Evolutionary conservation across 2,888 invertebrate species (phyloP).

Genomic region (Hermaeophaga mercurialis): DNA sequence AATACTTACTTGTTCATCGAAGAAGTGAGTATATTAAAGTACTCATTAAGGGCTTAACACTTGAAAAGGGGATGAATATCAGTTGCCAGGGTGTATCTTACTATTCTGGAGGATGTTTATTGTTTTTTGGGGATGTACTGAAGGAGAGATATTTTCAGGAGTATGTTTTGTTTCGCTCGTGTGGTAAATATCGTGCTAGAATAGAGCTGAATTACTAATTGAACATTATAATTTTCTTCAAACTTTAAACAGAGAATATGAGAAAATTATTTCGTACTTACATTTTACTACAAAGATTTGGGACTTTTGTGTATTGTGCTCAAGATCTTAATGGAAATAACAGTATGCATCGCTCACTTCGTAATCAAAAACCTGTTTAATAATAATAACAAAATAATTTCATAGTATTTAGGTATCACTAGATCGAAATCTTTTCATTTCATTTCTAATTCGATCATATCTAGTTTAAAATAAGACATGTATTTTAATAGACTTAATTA

Average conservation of each 20-base stretch:
- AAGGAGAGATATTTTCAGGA: constrained; percentile 8
- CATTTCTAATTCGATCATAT: too few relatives aligned
- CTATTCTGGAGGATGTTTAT: constrained; percentile 19
- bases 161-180: constrained; percentile 8
- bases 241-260: background rate
- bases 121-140: constrained; percentile 16
- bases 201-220: constrained; percentile 7
- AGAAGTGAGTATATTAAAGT: constrained; percentile 35
- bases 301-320: too few relatives aligned
- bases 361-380: too few relatives aligned
- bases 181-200: constrained; percentile 7
- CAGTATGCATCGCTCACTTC: too few relatives aligned
- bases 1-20: constrained; percentile 2
- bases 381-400: too few relatives aligned
- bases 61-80: constrained; percentile 47
- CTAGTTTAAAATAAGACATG: too few relatives aligned
- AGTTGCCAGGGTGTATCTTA: constrained; percentile 35
- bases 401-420: too few relatives aligned
- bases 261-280: too few relatives aligned
- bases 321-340: too few relatives aligned
- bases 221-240: constrained; percentile 6
- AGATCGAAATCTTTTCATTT: too few relatives aligned
- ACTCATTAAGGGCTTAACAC: constrained; percentile 51
- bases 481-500: too few relatives aligned
- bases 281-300: too few relatives aligned